These are phyloP conservation scores for Drosophila subpulchrella DNA, from an alignment of 1,140 invertebrate genomes.

Conservation along the genomic window DNA sequence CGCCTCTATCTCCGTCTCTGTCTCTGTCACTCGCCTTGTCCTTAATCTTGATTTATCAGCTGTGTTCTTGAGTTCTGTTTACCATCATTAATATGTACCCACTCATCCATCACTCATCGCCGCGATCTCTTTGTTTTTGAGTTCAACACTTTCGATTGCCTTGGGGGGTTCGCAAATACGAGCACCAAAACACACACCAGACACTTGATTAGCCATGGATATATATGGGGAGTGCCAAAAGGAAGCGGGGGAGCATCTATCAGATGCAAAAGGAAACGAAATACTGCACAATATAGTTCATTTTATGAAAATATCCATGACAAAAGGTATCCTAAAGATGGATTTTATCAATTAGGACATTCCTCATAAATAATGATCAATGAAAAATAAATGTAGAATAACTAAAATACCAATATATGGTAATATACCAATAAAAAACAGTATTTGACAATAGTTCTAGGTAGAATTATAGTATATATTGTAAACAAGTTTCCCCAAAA, in stretches of 20 bases:
- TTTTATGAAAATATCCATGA: too few relatives aligned
- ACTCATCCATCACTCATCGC: constrained; percentile 41
- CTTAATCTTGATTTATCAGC: constrained; percentile 40
- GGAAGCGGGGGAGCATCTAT: background rate
- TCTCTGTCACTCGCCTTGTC: constrained; percentile 39
- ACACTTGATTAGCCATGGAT: background rate
- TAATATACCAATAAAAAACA: too few relatives aligned
- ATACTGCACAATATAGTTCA: too few relatives aligned
- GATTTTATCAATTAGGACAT: too few relatives aligned
- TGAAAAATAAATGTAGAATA: too few relatives aligned
- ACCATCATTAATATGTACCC: constrained; percentile 20
- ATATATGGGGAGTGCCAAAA: background rate
- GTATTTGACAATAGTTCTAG: too few relatives aligned
- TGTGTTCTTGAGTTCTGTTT: constrained; percentile 60
- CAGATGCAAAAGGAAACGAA: background rate
- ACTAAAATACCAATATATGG: too few relatives aligned
- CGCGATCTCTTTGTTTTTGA: constrained; percentile 25
- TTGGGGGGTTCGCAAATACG: constrained; percentile 1
- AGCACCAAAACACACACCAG: background rate
- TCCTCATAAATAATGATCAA: too few relatives aligned
- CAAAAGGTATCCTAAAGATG: too few relatives aligned
- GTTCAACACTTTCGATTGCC: constrained; percentile 23
- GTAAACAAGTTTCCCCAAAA: too few relatives aligned
- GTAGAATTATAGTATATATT: too few relatives aligned
- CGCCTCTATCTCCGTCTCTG: constrained; percentile 33